Base-by-base conservation (phyloP, 2,113 vertebrate species). In the Cottus gobio region DNA sequence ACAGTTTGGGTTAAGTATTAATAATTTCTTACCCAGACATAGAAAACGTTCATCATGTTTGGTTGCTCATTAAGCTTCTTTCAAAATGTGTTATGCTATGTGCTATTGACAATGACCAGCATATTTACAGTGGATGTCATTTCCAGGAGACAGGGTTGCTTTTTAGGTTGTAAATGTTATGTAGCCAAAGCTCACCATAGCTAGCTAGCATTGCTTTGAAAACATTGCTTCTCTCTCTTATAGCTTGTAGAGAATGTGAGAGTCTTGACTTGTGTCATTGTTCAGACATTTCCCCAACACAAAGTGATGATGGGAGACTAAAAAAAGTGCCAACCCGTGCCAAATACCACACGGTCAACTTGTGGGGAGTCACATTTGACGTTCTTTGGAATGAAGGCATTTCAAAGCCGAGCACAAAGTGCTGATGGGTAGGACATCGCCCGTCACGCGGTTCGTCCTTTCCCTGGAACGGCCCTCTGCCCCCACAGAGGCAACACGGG, bases 371-470 rank as follows among this genome's bases (percentile, higher is more conserved):
- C 58, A 50, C 65, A 87, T 68, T 20, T 80, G 70, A 84, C 18
- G 50, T 60, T 30, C 20, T 71, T 30, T 46, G 16, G 24, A 60
- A 57, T 48, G 62, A 11, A 50, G 77, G 67, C 62, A 4, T 61
- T 63, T 77, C 28, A 65, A 50, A 72, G 50, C 2, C 26, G 2
- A 37, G 28, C 26, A 48, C 52, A 79, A 75, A 80, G 73, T 83
- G 79, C 86, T 88, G 87, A 87, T 76, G 63, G 30, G 15, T 5
- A 2, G 3, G 69, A 75, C 56, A 66, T 34, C 34, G 37, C 62
- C 58, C 46, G 20, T 68, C 78, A 60, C 11, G 30, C 22, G 34
- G 63, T 68, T 50, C 61, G 76, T 58, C 64, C 76, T 86, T 44
- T 16, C 13, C 36, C 56, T 16, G 28, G 11, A 39, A 68, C 2